Evolutionary conservation across 2,113 vertebrate species (phyloP).

Genomic region (Passer montanus): DNA sequence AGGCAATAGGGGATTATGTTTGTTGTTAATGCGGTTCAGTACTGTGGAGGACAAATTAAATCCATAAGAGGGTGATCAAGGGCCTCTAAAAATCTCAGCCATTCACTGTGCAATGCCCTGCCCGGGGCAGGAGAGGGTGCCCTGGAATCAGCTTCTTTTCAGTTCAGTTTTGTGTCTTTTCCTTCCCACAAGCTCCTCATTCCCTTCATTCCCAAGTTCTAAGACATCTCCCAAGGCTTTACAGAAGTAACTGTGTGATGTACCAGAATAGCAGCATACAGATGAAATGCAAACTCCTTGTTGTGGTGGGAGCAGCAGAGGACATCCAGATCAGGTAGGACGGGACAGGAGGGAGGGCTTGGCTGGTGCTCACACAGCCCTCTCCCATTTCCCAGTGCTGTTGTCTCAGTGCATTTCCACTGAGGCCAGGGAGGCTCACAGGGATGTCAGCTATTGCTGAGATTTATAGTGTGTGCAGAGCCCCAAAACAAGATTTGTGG

Average conservation of each 20-base stretch:
- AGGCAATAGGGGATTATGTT: slow-evolving; percentile 23
- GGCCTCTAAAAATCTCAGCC: neutral
- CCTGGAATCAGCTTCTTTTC: neutral
- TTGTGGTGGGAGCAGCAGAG: neutral
- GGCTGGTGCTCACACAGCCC: neutral
- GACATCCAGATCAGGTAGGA: neutral
- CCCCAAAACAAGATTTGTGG: neutral
- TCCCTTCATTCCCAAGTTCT: neutral
- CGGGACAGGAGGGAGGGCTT: neutral
- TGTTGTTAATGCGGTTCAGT: neutral
- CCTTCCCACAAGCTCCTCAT: neutral
- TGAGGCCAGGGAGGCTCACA: neutral
- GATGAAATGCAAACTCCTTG: neutral
- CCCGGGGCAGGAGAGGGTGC: neutral
- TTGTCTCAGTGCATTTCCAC: neutral
- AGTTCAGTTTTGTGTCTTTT: neutral
- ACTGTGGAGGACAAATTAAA: neutral
- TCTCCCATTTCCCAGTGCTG: neutral
- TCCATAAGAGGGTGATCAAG: neutral
- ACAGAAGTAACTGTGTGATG: neutral
- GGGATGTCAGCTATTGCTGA: neutral
- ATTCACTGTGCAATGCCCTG: neutral
- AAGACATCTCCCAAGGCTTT: neutral
- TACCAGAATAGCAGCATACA: neutral
- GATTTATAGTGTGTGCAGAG: neutral